Conservation (phyloP, 2,797 vertebrate genomes). For the Semaprochilodus insignis region DNA sequence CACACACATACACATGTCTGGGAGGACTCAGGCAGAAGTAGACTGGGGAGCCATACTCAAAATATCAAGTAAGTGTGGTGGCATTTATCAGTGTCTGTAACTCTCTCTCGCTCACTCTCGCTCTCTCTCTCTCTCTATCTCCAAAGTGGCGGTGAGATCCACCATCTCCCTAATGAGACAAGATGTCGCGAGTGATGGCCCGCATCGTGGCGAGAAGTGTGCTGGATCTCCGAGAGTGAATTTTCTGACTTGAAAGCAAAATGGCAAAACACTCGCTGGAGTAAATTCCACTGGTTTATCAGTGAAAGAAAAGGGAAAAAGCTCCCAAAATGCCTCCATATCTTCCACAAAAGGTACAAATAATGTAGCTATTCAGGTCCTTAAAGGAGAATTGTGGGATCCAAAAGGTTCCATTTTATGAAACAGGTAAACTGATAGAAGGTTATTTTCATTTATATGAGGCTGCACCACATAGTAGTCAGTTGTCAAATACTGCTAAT, state of each 20-base stretch:
- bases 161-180: conserved; percentile 68
- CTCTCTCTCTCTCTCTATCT: conserved; percentile 43
- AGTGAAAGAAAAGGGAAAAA: conserved; percentile 35
- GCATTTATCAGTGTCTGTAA: conserved; percentile 66
- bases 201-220: conserved; percentile 53
- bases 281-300: conserved; percentile 57
- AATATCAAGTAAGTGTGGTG: conserved; percentile 69
- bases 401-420: not conserved
- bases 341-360: conserved; percentile 28
- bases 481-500: no score
- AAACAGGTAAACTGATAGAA: not conserved
- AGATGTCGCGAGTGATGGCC: conserved; percentile 66
- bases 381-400: not conserved
- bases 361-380: conserved; percentile 34
- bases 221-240: conserved; percentile 58
- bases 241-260: conserved; percentile 61
- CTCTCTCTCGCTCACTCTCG: conserved; percentile 41
- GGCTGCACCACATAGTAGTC: not conserved
- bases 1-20: conserved; percentile 15
- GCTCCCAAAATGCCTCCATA: conserved; percentile 36
- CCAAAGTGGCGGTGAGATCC: conserved; percentile 58
- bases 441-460: not conserved
- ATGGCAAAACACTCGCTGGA: conserved; percentile 59
- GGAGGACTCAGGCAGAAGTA: conserved; percentile 52
- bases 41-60: conserved; percentile 56